Percentiles rank a stretch among this genome's conserved stretches.
These are phyloP conservation scores for Iphiclides podalirius DNA, from an alignment of 2,888 invertebrate genomes.

Conservation along the genomic window DNA sequence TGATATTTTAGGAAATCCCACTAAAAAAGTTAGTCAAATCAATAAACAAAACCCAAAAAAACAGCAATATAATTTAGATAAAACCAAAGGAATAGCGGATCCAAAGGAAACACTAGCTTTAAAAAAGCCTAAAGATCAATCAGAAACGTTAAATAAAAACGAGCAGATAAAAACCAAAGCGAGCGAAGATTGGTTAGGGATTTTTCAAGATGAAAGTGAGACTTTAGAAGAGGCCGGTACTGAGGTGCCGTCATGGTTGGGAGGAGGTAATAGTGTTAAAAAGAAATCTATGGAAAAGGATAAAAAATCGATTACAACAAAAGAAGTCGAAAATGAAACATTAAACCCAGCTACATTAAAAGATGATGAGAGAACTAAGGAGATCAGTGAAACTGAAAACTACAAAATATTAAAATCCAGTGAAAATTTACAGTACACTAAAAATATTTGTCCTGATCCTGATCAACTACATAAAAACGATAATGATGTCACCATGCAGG, in stretches of 20 bases:
- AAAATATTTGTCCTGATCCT: conserved; percentile 27
- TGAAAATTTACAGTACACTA: conserved; percentile 25
- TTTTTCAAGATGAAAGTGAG: conserved; percentile 61
- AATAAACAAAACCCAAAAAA: conserved; percentile 44
- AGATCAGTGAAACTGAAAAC: conserved; percentile 8
- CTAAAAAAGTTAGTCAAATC: conserved; percentile 46
- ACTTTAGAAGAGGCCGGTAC: conserved; percentile 42
- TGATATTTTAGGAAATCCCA: conserved; percentile 76
- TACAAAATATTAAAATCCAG: conserved; percentile 28
- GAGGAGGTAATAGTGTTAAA: conserved; percentile 45
- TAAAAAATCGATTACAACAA: conserved; percentile 27
- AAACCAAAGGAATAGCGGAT: conserved; percentile 54
- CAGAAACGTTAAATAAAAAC: conserved; percentile 36
- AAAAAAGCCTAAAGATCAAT: conserved; percentile 40
- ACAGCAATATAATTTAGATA: conserved; percentile 61
- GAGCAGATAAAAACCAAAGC: conserved; percentile 51
- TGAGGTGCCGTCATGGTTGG: conserved; percentile 68
- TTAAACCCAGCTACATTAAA: conserved; percentile 25
- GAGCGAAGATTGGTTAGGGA: conserved; percentile 69
- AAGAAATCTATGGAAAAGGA: conserved; percentile 47
- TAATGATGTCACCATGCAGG: conserved; percentile 74
- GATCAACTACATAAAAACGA: conserved; percentile 42
- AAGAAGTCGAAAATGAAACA: conserved; percentile 26
- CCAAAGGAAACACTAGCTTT: conserved; percentile 39
- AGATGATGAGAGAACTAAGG: conserved; percentile 15